Evolutionary conservation across 1,140 invertebrate species (phyloP).

Genomic region (Prorops nasuta): DNA sequence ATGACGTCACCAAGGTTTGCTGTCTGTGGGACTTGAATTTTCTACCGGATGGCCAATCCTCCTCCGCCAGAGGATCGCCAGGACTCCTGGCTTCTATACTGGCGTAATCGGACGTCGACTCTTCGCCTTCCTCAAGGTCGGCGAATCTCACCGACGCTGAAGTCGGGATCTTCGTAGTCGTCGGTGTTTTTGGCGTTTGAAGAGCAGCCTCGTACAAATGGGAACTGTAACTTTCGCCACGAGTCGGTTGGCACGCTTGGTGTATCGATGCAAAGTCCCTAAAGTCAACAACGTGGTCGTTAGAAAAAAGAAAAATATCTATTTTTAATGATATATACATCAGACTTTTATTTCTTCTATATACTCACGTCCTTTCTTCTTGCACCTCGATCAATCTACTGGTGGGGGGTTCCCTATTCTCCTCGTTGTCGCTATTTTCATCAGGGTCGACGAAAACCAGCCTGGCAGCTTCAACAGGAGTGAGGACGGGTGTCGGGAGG

Average conservation of each 20-base stretch:
- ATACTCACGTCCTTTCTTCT: slow-evolving; percentile 43
- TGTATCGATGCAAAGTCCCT: slow-evolving; percentile 53
- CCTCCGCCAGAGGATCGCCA: slow-evolving; percentile 53
- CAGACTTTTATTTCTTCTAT: background rate
- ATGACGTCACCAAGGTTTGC: slow-evolving; percentile 33
- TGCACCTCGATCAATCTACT: slow-evolving; percentile 51
- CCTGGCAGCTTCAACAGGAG: slow-evolving; percentile 67
- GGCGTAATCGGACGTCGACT: slow-evolving; percentile 75
- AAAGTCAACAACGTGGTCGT: no score
- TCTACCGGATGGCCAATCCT: slow-evolving; percentile 56
- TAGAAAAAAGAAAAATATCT: slow-evolving; percentile 2
- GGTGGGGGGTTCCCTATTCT: slow-evolving; percentile 42
- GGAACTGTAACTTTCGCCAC: slow-evolving; percentile 62
- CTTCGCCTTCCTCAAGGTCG: slow-evolving; percentile 62
- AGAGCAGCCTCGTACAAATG: slow-evolving; percentile 57
- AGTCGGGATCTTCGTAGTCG: slow-evolving; percentile 62
- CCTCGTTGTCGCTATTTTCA: slow-evolving; percentile 63
- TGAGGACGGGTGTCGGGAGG: slow-evolving; percentile 65
- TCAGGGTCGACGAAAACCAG: slow-evolving; percentile 72
- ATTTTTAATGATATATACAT: background rate
- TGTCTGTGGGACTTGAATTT: slow-evolving; percentile 29
- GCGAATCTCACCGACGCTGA: slow-evolving; percentile 66
- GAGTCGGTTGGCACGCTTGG: slow-evolving; percentile 55
- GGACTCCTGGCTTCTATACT: slow-evolving; percentile 67
- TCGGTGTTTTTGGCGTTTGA: slow-evolving; percentile 61